Evolutionary conservation across 2,113 vertebrate genomes (phyloP), one percentile per base, ranked within the genome.

Genomic region (Thamnaconus septentrionalis): DNA sequence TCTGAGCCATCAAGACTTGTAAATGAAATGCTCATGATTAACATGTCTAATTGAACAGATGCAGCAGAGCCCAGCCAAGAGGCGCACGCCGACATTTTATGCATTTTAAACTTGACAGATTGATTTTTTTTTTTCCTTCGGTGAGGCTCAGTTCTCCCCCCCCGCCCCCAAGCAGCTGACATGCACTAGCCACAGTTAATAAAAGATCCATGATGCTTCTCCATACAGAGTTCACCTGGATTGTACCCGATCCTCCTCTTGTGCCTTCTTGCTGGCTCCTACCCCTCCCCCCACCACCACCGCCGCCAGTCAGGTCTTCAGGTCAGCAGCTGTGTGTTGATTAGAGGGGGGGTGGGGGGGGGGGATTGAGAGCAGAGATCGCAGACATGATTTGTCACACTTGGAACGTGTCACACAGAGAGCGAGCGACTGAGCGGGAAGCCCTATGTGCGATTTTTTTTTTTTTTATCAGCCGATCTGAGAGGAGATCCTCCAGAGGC

Each of bases 401-500:
- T 78, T 80, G 49, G 72, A 41, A 69, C 56, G 44, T 79, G 76
- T 69, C 77, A 76, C 58, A 46, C 11, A 51, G 68, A 78, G 66
- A 78, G 62, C 31, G 65, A 75, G 66, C 40, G 47, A 60, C 66
- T 45, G 61, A 12, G 73, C 83, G 84, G 85, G 85, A 85, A 71
- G 59, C 69, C 10, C 18, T 31, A 31, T 31, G 18, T 31, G 18
- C 18, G 18, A 31, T 31, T 31, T 31, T 31, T 31, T 31, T 31
- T 79, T 48, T 64, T 88, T 84, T 88, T 84, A 88, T 91, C 84
- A 82, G 88, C 85, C 85, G 82, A 91, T 90, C 89, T 87, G 61
- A 75, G 75, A 76, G 77, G 75, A 76, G 82, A 89, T 81, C 84
- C 90, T 91, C 88, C 69, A 74, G 87, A 78, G 88, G 74, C 76